These are phyloP conservation scores for Calameuta filiformis DNA, from an alignment of 2,888 invertebrate genomes.

Conservation along the genomic window DNA sequence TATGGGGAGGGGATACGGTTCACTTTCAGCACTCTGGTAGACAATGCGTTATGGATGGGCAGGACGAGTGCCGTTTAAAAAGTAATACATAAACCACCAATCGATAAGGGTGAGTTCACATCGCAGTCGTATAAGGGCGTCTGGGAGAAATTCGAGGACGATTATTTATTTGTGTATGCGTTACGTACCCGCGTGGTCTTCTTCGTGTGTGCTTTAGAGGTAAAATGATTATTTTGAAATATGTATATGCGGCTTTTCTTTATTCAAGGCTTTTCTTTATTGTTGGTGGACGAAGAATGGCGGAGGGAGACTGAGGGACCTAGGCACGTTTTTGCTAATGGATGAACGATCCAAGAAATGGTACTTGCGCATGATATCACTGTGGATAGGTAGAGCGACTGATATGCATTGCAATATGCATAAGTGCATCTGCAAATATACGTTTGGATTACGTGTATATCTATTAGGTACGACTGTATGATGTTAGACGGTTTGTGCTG, in stretches of 20 bases:
- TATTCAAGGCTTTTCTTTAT: not conserved
- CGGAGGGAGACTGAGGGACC: too few relatives aligned
- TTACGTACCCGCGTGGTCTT: too few relatives aligned
- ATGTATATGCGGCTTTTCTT: not conserved
- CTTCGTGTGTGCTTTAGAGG: not conserved
- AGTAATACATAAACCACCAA: slow-evolving; percentile 4
- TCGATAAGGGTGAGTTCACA: slow-evolving; percentile 3
- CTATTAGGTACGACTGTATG: not conserved
- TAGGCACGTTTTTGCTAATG: too few relatives aligned
- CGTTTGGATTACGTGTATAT: not conserved
- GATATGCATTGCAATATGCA: slow-evolving; percentile 45
- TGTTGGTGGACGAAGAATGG: too few relatives aligned
- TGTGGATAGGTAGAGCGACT: slow-evolving; percentile 41
- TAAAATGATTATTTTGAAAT: not conserved
- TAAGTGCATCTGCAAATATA: slow-evolving; percentile 40
- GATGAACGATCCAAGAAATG: not conserved
- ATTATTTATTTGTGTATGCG: not conserved
- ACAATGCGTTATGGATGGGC: not conserved
- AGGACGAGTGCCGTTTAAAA: slow-evolving; percentile 1
- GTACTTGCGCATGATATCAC: not conserved
- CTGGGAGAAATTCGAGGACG: not conserved
- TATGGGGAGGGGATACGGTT: not conserved
- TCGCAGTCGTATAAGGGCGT: not conserved
- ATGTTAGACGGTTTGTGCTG: not conserved
- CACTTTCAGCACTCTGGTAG: not conserved